Base-by-base conservation (phyloP, 2,888 invertebrate species). In the Drosophila peninsularis region DNA sequence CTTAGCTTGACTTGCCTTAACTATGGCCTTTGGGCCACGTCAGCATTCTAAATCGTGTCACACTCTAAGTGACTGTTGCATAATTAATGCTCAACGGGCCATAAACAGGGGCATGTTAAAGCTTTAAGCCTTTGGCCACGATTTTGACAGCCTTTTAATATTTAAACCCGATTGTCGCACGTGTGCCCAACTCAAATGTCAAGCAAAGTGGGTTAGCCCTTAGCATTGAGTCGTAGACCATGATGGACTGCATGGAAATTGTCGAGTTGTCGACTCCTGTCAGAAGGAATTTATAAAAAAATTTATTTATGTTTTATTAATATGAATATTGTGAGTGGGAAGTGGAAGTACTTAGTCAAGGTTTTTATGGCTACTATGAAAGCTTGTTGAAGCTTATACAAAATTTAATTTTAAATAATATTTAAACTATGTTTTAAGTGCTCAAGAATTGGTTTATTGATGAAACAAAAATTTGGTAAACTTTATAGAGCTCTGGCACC, bases 61-160 rank as follows among this genome's bases (percentile, higher is more conserved):
- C 64, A 41, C 37, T 64, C 55, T 50, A 66, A 66, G 66, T 55
- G 66, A 66, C 36, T 52, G 41, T 44, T 62, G 70, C 71, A 53
- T 56, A 47, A 64, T 61, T 50, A 63, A 71, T 71, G 52, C 45
- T 10, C 30, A 24, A 47, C 47, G 30, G 47, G 41, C 39, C 36
- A 49, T 66, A 66, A 66, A 49, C 47, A 64, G 30, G 13, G 64
- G 49, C 37, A 36, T 42, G 67, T 44, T 44, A 42, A 47, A 32
- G 42, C 55, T 37, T 55, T 36, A 66, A 56, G 36, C 52, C 24
- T 47, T 47, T 37, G 52, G 36, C 53, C 39, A 64, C 47, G 30
- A 41, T 39, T 36, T 50, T 53, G 53, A 37, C 52, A 37, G 37
- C n/a, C 3, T 27, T 17, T 52, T 37, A 52, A 52, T 52, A 52